phyloP scores from a whole-genome alignment of 1,140 invertebrate species.

The Pseudobourletiella spinata region DNA sequence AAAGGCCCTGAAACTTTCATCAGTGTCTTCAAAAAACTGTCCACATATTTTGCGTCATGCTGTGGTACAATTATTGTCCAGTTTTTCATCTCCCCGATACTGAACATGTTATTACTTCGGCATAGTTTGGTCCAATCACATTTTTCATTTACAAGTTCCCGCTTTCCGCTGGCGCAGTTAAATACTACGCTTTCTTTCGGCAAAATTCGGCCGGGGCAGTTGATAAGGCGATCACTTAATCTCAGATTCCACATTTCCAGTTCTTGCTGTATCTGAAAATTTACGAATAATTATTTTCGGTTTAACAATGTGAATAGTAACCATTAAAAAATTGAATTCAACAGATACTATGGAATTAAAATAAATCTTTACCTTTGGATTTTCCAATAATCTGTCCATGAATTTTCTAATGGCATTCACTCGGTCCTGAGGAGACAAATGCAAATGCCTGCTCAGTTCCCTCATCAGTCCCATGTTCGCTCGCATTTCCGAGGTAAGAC shows the following conservation, averaged over 20 bases:
- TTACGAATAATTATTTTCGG: too few species aligned
- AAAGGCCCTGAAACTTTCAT: constrained; percentile 16
- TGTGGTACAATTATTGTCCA: constrained; percentile 30
- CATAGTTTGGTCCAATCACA: too few species aligned
- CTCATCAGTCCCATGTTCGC: constrained; percentile 39
- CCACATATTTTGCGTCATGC: constrained; percentile 12
- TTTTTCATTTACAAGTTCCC: too few species aligned
- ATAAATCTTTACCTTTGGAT: too few species aligned
- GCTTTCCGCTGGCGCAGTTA: not conserved
- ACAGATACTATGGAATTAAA: too few species aligned
- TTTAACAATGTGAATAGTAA: too few species aligned
- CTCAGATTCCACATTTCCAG: constrained; percentile 49
- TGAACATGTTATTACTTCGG: too few species aligned
- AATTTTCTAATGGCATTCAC: constrained; percentile 36
- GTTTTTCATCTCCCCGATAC: not conserved
- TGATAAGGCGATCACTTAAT: constrained; percentile 52
- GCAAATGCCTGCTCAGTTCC: constrained; percentile 38
- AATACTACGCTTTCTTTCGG: constrained; percentile 59
- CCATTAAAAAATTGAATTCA: too few species aligned
- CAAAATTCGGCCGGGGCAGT: constrained; percentile 55
- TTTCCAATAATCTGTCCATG: constrained; percentile 23
- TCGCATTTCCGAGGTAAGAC: constrained; percentile 36
- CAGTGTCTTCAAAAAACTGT: constrained; percentile 15
- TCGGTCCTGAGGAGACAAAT: constrained; percentile 42
- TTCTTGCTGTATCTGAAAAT: not conserved